phyloP scores from a whole-genome alignment of 2,888 invertebrate genomes.

The Megaustenia siamemsis region DNA sequence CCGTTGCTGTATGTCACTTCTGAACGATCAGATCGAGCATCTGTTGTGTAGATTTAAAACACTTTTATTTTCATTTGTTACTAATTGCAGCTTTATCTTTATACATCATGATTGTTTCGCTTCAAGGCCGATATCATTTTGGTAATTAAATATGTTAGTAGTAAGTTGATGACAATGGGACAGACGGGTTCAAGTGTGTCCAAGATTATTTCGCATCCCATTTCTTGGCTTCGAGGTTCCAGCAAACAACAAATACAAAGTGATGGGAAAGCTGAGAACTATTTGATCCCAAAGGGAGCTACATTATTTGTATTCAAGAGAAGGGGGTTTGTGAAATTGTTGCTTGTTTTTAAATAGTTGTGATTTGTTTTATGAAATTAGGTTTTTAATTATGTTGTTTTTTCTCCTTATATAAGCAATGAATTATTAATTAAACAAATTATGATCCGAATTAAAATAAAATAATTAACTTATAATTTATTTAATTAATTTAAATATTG shows the following conservation, averaged over 20 bases:
- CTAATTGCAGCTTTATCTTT: neutral
- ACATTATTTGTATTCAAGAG: slow-evolving; percentile 76
- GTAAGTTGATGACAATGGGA: slow-evolving; percentile 62
- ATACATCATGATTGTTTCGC: neutral
- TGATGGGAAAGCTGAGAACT: slow-evolving; percentile 35
- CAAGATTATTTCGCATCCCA: slow-evolving; percentile 66
- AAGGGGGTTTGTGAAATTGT: slow-evolving; percentile 66
- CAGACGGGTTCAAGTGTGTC: slow-evolving; percentile 69
- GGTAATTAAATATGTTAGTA: neutral
- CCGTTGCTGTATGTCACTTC: neutral
- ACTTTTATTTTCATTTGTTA: neutral
- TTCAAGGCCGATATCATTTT: neutral
- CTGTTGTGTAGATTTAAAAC: neutral
- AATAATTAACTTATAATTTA: too few species aligned
- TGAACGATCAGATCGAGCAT: neutral
- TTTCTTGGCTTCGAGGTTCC: slow-evolving; percentile 65
- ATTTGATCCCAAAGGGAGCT: slow-evolving; percentile 62
- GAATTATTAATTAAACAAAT: too few species aligned
- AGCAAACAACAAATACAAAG: slow-evolving; percentile 49
- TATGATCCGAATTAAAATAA: too few species aligned
- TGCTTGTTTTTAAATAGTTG: neutral
- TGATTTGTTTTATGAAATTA: neutral
- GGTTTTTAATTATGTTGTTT: too few species aligned
- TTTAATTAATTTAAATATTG: too few species aligned
- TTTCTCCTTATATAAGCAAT: too few species aligned